Percentiles rank a stretch among this genome's conserved stretches.
Conservation (phyloP, 2,888 invertebrate genomes). For the Caenorhabditis sp. region DNA sequence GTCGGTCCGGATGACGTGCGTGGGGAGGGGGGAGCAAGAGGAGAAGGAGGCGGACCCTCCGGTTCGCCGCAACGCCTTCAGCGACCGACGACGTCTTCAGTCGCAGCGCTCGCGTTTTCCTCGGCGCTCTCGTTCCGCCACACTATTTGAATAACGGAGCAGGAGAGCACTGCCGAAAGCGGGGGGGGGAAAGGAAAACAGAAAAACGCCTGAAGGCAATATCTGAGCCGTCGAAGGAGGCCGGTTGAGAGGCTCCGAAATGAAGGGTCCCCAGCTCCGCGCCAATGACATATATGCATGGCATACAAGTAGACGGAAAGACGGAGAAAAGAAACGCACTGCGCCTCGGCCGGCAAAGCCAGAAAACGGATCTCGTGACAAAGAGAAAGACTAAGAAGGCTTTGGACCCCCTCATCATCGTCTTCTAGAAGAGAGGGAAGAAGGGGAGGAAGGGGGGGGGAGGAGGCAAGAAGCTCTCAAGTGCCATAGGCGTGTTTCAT, state of each 20-base stretch:
- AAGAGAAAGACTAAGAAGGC: conserved; percentile 22
- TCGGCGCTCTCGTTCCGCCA: conserved; percentile 15
- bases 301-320: conserved; percentile 39
- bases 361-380: conserved; percentile 48
- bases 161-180: background rate
- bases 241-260: conserved; percentile 29
- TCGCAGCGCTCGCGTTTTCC: conserved; percentile 22
- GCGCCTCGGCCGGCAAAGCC: background rate
- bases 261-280: conserved; percentile 28
- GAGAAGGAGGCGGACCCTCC: conserved; percentile 30
- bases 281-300: conserved; percentile 50
- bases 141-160: conserved; percentile 24
- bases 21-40: too few relatives aligned
- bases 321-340: too few relatives aligned
- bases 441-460: too few relatives aligned
- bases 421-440: conserved; percentile 21
- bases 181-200: background rate
- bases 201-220: conserved; percentile 58
- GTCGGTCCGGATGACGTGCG: conserved; percentile 46
- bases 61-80: conserved; percentile 27
- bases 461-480: too few relatives aligned
- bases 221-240: conserved; percentile 53
- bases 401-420: conserved; percentile 33
- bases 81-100: conserved; percentile 5
- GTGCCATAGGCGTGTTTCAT: conserved; percentile 14